These are phyloP conservation scores for Trachelus iudaicus DNA, from an alignment of 2,888 invertebrate genomes.

Conservation along the genomic window DNA sequence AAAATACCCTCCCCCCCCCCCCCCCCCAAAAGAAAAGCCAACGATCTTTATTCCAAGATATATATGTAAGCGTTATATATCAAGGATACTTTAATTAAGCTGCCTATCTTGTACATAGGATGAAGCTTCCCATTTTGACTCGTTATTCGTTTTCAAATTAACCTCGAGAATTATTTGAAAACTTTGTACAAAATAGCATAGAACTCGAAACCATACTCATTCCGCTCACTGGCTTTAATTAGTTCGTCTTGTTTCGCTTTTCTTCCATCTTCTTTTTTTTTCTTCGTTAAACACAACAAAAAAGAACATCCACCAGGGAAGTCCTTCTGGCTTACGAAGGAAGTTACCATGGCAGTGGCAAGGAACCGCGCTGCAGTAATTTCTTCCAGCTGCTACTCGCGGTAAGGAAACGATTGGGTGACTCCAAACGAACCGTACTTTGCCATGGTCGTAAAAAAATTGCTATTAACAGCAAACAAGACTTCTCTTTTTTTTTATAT, in stretches of 20 bases:
- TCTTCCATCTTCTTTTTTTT: no score
- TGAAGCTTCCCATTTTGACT: background rate
- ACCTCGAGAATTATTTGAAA: background rate
- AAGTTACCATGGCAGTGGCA: background rate
- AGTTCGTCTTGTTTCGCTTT: background rate
- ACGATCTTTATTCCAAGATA: background rate
- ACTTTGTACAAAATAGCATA: background rate
- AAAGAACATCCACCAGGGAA: background rate
- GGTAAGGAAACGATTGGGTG: background rate
- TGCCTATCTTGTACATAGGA: background rate
- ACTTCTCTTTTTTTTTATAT: background rate
- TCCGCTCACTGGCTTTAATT: background rate
- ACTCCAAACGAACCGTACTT: background rate
- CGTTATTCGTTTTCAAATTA: background rate
- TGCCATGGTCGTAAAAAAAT: background rate
- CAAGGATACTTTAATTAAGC: background rate
- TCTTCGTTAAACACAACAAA: background rate
- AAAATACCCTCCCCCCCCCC: fast-evolving
- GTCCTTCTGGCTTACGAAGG: background rate
- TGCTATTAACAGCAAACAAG: background rate
- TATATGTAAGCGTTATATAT: background rate
- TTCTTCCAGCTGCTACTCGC: background rate
- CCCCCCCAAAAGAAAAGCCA: background rate
- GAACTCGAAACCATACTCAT: background rate
- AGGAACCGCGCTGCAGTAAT: background rate